Evolutionary conservation across 2,797 vertebrate genomes (phyloP).

Genomic region (Poeciliopsis presidionis): DNA sequence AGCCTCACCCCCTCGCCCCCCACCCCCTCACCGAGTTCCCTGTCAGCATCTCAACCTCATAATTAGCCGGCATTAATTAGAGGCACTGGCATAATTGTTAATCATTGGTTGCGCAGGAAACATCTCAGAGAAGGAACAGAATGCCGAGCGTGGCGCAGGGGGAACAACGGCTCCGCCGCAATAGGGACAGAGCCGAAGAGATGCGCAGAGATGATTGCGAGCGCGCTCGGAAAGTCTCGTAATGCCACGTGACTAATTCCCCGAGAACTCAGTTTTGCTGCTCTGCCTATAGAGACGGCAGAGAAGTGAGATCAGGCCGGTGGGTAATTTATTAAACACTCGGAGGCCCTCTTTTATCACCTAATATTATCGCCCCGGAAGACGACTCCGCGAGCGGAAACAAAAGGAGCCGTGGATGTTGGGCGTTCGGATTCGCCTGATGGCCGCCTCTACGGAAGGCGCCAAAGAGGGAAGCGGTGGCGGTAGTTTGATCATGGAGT

Average conservation of each 20-base stretch:
- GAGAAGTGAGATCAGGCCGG: constrained; percentile 34
- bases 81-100: constrained; percentile 85
- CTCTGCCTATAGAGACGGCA: constrained; percentile 44
- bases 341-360: constrained; percentile 37
- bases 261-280: constrained; percentile 23
- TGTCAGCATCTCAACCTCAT: constrained; percentile 81
- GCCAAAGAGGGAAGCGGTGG: constrained; percentile 49
- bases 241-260: constrained; percentile 46
- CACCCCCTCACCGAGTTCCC: constrained; percentile 46
- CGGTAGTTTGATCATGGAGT: constrained; percentile 64
- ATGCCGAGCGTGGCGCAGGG: constrained; percentile 73
- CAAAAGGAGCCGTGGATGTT: constrained; percentile 24
- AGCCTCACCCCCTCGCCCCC: constrained; percentile 47
- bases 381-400: constrained; percentile 37
- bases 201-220: constrained; percentile 7
- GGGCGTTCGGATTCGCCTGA: constrained; percentile 15
- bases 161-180: constrained; percentile 47
- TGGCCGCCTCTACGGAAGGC: constrained; percentile 20
- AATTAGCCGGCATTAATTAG: constrained; percentile 83
- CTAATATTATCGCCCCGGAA: constrained; percentile 54
- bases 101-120: constrained; percentile 82
- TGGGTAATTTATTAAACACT: constrained; percentile 61
- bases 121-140: constrained; percentile 78
- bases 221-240: constrained; percentile 18
- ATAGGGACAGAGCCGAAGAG: constrained; percentile 20